These are phyloP conservation scores for Argyrosomus regius DNA, from an alignment of 2,797 vertebrate species.

Conservation along the genomic window DNA sequence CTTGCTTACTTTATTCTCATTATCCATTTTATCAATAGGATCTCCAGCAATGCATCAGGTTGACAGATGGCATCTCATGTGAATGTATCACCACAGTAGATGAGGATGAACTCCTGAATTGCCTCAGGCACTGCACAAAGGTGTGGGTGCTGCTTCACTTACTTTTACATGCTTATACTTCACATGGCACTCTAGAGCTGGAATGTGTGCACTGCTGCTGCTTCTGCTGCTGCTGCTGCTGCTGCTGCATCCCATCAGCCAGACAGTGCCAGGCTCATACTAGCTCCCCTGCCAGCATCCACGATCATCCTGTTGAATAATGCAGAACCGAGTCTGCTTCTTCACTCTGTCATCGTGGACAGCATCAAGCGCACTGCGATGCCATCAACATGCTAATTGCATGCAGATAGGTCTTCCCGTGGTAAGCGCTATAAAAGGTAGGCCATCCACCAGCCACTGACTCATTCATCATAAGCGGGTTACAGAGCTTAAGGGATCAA, in stretches of 20 bases:
- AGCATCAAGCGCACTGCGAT: conserved; percentile 33
- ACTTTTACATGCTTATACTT: conserved; percentile 33
- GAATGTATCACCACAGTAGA: conserved; percentile 42
- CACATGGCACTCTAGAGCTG: conserved; percentile 51
- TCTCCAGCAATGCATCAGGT: conserved; percentile 27
- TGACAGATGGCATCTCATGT: conserved; percentile 52
- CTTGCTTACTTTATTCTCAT: conserved; percentile 33
- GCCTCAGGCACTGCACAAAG: conserved; percentile 5
- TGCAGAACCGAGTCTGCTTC: conserved; percentile 59
- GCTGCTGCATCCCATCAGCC: conserved; percentile 62
- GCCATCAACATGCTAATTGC: conserved; percentile 79
- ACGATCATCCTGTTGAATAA: conserved; percentile 79
- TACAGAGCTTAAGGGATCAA: conserved; percentile 70
- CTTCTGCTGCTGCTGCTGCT: conserved; percentile 36
- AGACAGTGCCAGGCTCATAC: conserved; percentile 46
- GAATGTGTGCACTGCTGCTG: conserved; percentile 38
- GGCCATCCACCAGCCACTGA: conserved; percentile 51
- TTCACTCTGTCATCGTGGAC: conserved; percentile 46
- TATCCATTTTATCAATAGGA: conserved; percentile 25
- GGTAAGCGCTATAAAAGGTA: conserved; percentile 49
- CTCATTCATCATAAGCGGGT: conserved; percentile 76
- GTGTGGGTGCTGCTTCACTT: conserved; percentile 35
- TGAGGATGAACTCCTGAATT: conserved; percentile 19
- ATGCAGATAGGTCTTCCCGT: conserved; percentile 60
- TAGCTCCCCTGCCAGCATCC: conserved; percentile 58